phyloP scores from a whole-genome alignment of 2,888 invertebrate genomes.

The Tachina fera region DNA sequence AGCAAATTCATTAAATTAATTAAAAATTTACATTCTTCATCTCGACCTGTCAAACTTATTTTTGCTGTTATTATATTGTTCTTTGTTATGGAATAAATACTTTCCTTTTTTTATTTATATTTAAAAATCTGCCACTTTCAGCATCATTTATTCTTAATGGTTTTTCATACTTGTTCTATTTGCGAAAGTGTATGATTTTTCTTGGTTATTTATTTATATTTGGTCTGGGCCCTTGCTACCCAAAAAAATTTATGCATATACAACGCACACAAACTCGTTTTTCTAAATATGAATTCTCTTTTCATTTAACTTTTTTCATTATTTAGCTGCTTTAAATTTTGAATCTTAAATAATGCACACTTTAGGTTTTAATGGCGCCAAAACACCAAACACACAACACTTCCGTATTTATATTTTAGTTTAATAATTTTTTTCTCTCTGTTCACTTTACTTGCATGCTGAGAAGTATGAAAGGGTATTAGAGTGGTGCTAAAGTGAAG shows the following conservation, averaged over 20 bases:
- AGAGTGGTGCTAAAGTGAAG: not conserved
- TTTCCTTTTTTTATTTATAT: not conserved
- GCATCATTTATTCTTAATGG: slow-evolving; percentile 47
- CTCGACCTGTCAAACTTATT: not conserved
- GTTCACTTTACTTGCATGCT: slow-evolving; percentile 33
- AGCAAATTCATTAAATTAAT: slow-evolving; percentile 13
- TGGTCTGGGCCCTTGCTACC: not conserved
- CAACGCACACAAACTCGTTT: not conserved
- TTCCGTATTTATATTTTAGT: slow-evolving; percentile 56
- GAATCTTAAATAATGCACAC: slow-evolving; percentile 56
- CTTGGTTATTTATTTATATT: slow-evolving; percentile 15
- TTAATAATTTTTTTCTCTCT: slow-evolving; percentile 14
- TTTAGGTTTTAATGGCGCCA: slow-evolving; percentile 63
- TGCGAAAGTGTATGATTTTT: not conserved
- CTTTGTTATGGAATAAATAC: not conserved
- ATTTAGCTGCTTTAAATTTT: slow-evolving; percentile 59
- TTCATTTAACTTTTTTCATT: slow-evolving; percentile 49
- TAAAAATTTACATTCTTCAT: not conserved
- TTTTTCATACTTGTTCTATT: slow-evolving; percentile 2
- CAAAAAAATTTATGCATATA: not conserved
- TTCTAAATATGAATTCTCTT: not conserved
- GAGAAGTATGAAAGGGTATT: not conserved
- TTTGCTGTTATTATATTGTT: not conserved
- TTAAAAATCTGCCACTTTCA: slow-evolving; percentile 40
- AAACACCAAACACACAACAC: slow-evolving; percentile 54